These are phyloP conservation scores for Sparus aurata DNA, from an alignment of 2,797 vertebrate genomes.

Conservation along the genomic window DNA sequence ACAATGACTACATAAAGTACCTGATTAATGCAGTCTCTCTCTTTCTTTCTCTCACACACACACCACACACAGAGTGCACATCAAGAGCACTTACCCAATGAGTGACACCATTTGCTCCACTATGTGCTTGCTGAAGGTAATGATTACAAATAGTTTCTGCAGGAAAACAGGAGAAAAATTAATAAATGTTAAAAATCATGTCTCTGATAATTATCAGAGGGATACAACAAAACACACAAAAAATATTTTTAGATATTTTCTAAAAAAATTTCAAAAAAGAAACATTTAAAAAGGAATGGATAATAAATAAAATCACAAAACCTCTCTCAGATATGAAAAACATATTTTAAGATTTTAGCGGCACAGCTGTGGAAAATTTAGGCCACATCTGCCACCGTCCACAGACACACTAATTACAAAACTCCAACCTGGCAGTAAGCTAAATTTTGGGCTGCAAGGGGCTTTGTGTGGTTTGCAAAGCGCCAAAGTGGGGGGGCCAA, in stretches of 20 bases:
- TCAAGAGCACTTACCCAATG: conserved; percentile 92
- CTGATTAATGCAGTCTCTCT: conserved; percentile 2
- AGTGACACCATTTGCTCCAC: conserved; percentile 99
- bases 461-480: conserved; percentile 65
- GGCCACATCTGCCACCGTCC: conserved; percentile 50
- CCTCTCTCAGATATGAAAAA: not conserved
- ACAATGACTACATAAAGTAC: conserved; percentile 32
- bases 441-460: conserved; percentile 34
- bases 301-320: not conserved
- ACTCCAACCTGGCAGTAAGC: conserved; percentile 47
- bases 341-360: not conserved
- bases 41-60: not conserved
- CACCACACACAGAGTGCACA: not conserved
- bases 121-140: conserved; percentile 99
- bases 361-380: conserved; percentile 48
- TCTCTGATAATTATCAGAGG: not conserved
- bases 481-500: conserved; percentile 31
- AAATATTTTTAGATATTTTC: not conserved
- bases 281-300: not conserved
- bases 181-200: not conserved
- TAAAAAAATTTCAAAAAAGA: not conserved
- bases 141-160: conserved; percentile 99
- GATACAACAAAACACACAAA: not conserved
- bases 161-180: conserved; percentile 56
- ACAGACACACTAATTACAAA: conserved; percentile 48